These are phyloP conservation scores for Heliconius nattereri DNA, from an alignment of 1,140 invertebrate species.

Conservation along the genomic window DNA sequence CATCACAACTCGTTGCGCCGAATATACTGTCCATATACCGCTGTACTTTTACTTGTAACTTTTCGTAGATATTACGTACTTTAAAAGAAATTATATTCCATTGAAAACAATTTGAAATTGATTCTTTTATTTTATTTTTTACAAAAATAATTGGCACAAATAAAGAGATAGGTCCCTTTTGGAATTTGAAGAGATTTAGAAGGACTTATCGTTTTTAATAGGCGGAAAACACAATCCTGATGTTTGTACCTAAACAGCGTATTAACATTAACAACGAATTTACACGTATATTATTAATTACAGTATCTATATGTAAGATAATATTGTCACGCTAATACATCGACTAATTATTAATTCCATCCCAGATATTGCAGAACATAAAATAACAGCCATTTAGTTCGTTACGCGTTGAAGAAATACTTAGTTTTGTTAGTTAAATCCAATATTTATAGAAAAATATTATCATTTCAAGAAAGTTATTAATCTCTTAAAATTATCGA, in stretches of 20 bases:
- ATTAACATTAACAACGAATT: constrained; percentile 38
- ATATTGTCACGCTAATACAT: constrained; percentile 76
- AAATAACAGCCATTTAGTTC: constrained; percentile 62
- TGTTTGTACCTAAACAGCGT: constrained; percentile 34
- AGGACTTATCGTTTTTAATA: constrained; percentile 16
- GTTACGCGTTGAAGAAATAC: constrained; percentile 42
- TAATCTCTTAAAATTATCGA: constrained; percentile 49
- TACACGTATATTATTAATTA: constrained; percentile 40
- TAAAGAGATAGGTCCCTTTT: constrained; percentile 12
- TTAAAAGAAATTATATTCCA: constrained; percentile 2
- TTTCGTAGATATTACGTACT: constrained; percentile 26
- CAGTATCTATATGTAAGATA: constrained; percentile 50
- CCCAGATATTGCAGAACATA: constrained; percentile 74
- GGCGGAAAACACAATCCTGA: constrained; percentile 30
- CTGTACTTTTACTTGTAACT: constrained; percentile 7
- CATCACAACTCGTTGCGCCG: too few species aligned
- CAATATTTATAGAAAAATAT: constrained; percentile 78
- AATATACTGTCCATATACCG: background rate
- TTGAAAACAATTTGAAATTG: background rate
- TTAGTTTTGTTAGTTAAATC: constrained; percentile 54
- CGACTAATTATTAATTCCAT: constrained; percentile 63
- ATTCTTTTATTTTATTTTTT: background rate
- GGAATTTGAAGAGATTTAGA: background rate
- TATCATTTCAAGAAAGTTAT: constrained; percentile 59
- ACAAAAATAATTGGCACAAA: constrained; percentile 12